Evolutionary conservation across 2,797 vertebrate species (phyloP).

Genomic region (Gallinago solitaria): DNA sequence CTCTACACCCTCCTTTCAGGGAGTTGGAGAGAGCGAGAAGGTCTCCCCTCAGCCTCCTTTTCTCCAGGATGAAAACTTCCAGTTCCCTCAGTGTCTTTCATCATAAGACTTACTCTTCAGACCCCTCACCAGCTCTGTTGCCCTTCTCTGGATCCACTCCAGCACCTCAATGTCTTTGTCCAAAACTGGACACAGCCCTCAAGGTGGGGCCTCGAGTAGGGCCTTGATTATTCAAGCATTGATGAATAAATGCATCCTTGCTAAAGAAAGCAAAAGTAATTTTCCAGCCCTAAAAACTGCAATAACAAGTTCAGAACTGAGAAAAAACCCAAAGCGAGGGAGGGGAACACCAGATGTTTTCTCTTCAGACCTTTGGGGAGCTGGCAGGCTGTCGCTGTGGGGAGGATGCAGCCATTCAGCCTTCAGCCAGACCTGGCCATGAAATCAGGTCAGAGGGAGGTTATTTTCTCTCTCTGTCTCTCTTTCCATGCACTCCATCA

Average conservation of each 20-base stretch:
- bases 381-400: rapidly evolving
- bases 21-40: too few species aligned
- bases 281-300: not conserved
- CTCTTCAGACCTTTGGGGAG: not conserved
- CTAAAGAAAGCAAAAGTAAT: not conserved
- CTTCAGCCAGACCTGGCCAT: not conserved
- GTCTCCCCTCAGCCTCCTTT: too few species aligned
- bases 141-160: too few species aligned
- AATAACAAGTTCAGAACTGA: not conserved
- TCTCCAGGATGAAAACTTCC: too few species aligned
- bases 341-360: not conserved
- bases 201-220: too few species aligned
- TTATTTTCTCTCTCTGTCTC: not conserved
- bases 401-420: not conserved
- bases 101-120: too few species aligned
- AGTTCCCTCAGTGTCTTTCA: too few species aligned
- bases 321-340: not conserved
- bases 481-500: not conserved
- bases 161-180: too few species aligned
- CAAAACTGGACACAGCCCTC: too few species aligned
- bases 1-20: too few species aligned
- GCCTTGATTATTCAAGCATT: not conserved
- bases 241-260: not conserved
- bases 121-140: too few species aligned
- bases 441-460: not conserved